A percentile compares a stretch with the other conserved stretches of the same genome.
phyloP scores from a whole-genome alignment of 2,888 invertebrate species.

The Acheta domesticus region DNA sequence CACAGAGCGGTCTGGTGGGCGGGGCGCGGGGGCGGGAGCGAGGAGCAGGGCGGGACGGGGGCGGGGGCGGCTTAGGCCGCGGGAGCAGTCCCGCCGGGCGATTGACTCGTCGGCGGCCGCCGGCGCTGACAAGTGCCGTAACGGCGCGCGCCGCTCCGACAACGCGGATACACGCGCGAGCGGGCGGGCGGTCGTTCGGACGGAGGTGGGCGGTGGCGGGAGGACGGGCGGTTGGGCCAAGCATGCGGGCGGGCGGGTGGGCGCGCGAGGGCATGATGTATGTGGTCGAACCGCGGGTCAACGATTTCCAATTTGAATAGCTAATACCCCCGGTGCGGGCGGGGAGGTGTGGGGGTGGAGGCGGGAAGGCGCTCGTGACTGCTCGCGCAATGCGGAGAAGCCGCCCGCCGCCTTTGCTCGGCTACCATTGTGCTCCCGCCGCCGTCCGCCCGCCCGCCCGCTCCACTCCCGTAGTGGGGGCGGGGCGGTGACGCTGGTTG shows the following conservation, averaged over 20 bases:
- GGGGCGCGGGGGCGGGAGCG: not conserved
- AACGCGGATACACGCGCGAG: conserved; percentile 2
- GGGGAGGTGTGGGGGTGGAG: not conserved
- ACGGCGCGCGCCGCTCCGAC: not conserved
- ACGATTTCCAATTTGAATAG: conserved; percentile 18
- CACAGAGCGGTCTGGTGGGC: no score
- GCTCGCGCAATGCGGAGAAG: no score
- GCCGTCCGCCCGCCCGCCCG: no score
- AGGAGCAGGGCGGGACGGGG: not conserved
- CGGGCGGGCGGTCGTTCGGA: not conserved
- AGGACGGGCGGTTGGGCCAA: not conserved
- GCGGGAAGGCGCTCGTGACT: not conserved
- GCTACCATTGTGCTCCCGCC: no score
- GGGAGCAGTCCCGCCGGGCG: not conserved
- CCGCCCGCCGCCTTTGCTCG: no score
- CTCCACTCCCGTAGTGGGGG: no score
- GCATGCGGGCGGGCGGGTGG: not conserved
- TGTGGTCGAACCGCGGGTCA: conserved; percentile 18
- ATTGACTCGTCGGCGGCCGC: conserved; percentile 18
- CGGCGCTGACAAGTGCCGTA: conserved; percentile 11
- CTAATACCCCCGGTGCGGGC: not conserved
- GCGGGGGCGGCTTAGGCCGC: not conserved
- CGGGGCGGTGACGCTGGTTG: no score
- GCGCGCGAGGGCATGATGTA: not conserved
- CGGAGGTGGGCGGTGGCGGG: not conserved